Evolutionary conservation across 2,797 vertebrate species (phyloP), one percentile per base, ranked within the genome.

Genomic region (Hemibagrus guttatus): DNA sequence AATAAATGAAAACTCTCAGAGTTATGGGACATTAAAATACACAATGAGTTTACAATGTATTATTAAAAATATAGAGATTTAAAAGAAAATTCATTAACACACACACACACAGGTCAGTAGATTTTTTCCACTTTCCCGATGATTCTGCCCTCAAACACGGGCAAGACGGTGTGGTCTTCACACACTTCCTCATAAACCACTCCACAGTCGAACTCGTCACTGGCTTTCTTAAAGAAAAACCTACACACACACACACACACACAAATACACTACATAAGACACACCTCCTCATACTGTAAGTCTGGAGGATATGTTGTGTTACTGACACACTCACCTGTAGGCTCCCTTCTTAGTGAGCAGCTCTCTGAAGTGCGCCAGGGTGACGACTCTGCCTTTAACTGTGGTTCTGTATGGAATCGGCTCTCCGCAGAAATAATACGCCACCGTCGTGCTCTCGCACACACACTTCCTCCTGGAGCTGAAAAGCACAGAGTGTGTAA

Each of bases 171-270:
- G 59, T 97, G 96, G 0, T 99, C 98, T 64, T 99, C 97, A 0
- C 96, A 94, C 8, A 99, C 97, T 91, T 99, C 98, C 93, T 99
- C 98, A 0, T 98, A 99, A 88, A 99, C 98, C 46, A 98, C 98
- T 0, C 98, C 98, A 0, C 98, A 99, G 94, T 98, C 97, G 0
- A 99, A 99, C 95, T 99, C 98, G 0, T 97, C 97, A 1, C 98
- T 99, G 89, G 97, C 97, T 91, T 97, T 99, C 95, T 99, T 99
- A 86, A 99, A 99, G 94, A 97, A 99, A 94, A 98, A 99, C 96
- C 98, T 99, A 85, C 19, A 86, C 12, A 83, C 64, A 85, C 21
- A 76, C 74, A 21, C 2, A 85, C 52, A 69, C 12, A 66, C 54
- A n/a, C n/a, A 21, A 16, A 19, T 2, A 68, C 23, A 80, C 21